A percentile compares a stretch with the other conserved stretches of the same genome.
These are phyloP conservation scores for Petroica traversi DNA, from an alignment of 2,113 vertebrate genomes.

Conservation along the genomic window DNA sequence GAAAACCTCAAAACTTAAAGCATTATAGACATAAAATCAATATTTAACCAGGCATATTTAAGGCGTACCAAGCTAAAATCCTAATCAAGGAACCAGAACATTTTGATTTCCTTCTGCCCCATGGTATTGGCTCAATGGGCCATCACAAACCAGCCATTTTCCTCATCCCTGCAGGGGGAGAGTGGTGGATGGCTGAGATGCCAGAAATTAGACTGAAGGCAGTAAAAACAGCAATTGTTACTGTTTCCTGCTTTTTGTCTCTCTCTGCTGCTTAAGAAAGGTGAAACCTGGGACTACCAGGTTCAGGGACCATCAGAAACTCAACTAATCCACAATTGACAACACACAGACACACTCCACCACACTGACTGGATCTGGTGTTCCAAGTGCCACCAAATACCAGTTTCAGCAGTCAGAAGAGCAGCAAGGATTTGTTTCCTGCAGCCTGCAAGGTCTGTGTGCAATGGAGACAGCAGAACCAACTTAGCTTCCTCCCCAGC, in stretches of 20 bases:
- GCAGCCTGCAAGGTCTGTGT: background rate
- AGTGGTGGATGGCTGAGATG: background rate
- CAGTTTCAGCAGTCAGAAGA: background rate
- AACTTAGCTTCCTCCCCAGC: rapidly evolving
- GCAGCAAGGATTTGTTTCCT: background rate
- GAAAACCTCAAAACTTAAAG: background rate
- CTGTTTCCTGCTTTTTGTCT: background rate
- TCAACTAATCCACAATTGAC: background rate
- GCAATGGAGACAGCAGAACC: rapidly evolving
- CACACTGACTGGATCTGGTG: background rate
- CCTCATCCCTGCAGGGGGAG: background rate
- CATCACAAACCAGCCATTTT: background rate
- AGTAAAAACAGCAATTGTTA: background rate
- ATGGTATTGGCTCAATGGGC: background rate
- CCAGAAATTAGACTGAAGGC: background rate
- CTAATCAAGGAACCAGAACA: background rate
- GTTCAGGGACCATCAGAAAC: background rate
- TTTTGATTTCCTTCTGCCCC: background rate
- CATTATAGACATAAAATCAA: background rate
- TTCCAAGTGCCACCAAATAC: background rate
- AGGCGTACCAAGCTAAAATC: background rate
- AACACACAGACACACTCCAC: too few species aligned
- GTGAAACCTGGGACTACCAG: background rate
- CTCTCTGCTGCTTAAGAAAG: background rate
- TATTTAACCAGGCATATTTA: background rate